A percentile compares a stretch with the other conserved stretches of the same genome.
phyloP scores from a whole-genome alignment of 1,140 invertebrate species.

The Leptopilina boulardi region DNA sequence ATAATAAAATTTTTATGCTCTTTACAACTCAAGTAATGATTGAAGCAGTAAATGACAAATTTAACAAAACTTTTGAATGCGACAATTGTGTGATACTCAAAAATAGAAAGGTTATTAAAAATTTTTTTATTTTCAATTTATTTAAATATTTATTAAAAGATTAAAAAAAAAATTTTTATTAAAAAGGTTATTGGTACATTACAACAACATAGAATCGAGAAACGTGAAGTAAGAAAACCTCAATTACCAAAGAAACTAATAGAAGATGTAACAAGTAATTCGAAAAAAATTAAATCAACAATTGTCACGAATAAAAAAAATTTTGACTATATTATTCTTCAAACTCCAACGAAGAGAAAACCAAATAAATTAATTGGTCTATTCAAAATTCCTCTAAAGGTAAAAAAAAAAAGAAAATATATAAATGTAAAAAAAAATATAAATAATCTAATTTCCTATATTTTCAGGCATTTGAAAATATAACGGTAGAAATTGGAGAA shows the following conservation, averaged over 20 bases:
- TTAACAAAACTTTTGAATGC: slow-evolving; percentile 57
- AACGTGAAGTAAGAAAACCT: slow-evolving; percentile 77
- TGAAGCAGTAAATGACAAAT: slow-evolving; percentile 65
- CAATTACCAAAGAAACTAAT: slow-evolving; percentile 73
- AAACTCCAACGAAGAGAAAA: slow-evolving; percentile 70
- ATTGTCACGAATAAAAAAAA: slow-evolving; percentile 48
- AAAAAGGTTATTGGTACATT: slow-evolving; percentile 81
- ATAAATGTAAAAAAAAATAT: slow-evolving; percentile 46
- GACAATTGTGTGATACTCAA: slow-evolving; percentile 78
- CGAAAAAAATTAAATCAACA: slow-evolving; percentile 14
- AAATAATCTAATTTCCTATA: slow-evolving; percentile 54
- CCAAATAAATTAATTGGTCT: slow-evolving; percentile 74
- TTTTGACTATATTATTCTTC: slow-evolving; percentile 73
- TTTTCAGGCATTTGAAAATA: slow-evolving; percentile 79
- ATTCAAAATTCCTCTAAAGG: slow-evolving; percentile 78
- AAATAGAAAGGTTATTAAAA: slow-evolving; percentile 75
- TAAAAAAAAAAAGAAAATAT: slow-evolving; percentile 57
- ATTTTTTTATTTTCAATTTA: neutral
- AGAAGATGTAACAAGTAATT: slow-evolving; percentile 72
- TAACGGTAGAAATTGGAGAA: slow-evolving; percentile 82
- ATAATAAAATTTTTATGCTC: slow-evolving; percentile 61
- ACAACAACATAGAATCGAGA: slow-evolving; percentile 83
- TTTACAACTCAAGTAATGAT: slow-evolving; percentile 69
- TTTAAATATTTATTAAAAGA: neutral
- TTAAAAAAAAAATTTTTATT: neutral